These are phyloP conservation scores for Alitta virens DNA, from an alignment of 2,888 invertebrate species.

Conservation along the genomic window DNA sequence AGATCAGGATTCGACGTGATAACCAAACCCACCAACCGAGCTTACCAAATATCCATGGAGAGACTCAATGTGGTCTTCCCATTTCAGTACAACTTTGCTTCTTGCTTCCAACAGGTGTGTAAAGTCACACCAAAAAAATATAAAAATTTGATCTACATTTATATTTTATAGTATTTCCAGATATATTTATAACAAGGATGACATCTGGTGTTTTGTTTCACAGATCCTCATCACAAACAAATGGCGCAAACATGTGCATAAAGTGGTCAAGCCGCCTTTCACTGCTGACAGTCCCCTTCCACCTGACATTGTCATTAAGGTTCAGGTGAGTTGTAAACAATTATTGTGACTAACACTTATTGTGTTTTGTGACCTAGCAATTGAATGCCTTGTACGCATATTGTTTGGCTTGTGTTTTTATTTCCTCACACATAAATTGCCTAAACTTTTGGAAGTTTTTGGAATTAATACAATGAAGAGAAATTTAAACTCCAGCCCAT, in stretches of 20 bases:
- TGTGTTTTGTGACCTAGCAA: too few species aligned
- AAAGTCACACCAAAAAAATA: too few species aligned
- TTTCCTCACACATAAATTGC: not conserved
- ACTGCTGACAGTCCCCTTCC: constrained; percentile 73
- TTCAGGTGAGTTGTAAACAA: constrained; percentile 61
- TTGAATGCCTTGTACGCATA: too few species aligned
- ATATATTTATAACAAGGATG: too few species aligned
- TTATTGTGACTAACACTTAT: too few species aligned
- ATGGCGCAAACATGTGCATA: constrained; percentile 87
- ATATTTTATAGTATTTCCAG: too few species aligned
- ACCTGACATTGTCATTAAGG: constrained; percentile 84
- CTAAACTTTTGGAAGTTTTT: not conserved
- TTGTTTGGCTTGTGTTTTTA: too few species aligned
- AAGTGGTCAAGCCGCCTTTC: constrained; percentile 65
- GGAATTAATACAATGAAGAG: too few species aligned
- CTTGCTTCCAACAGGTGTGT: constrained; percentile 54
- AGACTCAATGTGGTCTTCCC: constrained; percentile 44
- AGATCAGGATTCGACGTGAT: constrained; percentile 20
- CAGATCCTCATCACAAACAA: constrained; percentile 78
- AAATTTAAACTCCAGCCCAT: too few species aligned
- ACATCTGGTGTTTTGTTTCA: constrained; percentile 14
- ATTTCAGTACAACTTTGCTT: constrained; percentile 56
- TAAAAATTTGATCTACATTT: too few species aligned
- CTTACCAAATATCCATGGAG: constrained; percentile 42
- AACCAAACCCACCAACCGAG: constrained; percentile 42